Base-by-base conservation (phyloP, 2,888 invertebrate species). In the Latrodectus hesperus region DNA sequence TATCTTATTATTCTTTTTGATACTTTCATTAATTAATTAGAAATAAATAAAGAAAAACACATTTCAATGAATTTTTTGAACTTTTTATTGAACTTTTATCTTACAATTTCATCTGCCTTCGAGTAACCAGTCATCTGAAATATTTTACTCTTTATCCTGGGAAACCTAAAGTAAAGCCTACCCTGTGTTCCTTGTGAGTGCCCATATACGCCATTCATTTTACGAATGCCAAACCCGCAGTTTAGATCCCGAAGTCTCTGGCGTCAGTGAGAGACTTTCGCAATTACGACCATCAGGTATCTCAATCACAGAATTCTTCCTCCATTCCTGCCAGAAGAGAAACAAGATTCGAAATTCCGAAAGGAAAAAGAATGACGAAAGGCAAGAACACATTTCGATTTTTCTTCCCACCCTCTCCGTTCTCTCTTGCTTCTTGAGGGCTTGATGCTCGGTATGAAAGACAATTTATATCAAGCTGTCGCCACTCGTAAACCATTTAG, bases 401-500 rank as follows among this genome's bases (percentile, higher is more conserved):
- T 67, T n/a, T 26, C 60, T 14, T 76, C 51, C 26, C 26, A 70
- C 38, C 17, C n/a, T 11, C 64, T 16, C 60, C 49, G 26, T 72
- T 53, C 52, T 53, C 51, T 65, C 70, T 55, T 60, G 38, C 60
- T 67, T 49, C 53, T 49, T 17, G 52, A 76, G 71, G 68, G 70
- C 52, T 38, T 78, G 82, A 81, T 82, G 75, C 68, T 82, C 38
- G 65, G 77, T 60, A 84, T 84, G 77, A 84, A 78, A 84, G 84
- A 84, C 84, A 84, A 84, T 84, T 84, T 84, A 84, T 78, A 67
- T 77, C 84, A 77, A 84, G 84, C 84, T 84, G 84, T 84, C 84
- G 84, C 77, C 77, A 55, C 78, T 84, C 77, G 84, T 84, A 84
- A 84, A 84, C 72, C 78, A 84, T 78, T 84, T 84, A 84, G 84